A percentile compares a stretch with the other conserved stretches of the same genome.
Evolutionary conservation across 2,888 invertebrate genomes (phyloP).

Genomic region (Brachylomia viminalis): DNA sequence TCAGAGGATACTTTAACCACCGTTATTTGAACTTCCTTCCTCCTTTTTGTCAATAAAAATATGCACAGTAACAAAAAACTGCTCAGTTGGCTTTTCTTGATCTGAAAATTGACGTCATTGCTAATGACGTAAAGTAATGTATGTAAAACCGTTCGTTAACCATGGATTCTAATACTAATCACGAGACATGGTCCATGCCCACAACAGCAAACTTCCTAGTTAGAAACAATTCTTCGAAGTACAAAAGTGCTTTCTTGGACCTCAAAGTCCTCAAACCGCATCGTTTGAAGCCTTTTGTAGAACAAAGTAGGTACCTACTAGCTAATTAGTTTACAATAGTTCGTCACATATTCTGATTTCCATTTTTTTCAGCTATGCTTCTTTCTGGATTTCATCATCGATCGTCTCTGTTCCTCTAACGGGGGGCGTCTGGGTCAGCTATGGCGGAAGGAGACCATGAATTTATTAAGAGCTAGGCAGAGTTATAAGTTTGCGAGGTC

Average conservation of each 20-base stretch:
- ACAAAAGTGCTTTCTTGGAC: slow-evolving; percentile 23
- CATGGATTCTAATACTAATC: slow-evolving; percentile 1
- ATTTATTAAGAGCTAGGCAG: too few species aligned
- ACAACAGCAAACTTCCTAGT: slow-evolving; percentile 11
- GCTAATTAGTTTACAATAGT: not conserved
- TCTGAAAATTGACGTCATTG: slow-evolving; percentile 39
- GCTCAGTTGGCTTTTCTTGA: not conserved
- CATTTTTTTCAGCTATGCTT: not conserved
- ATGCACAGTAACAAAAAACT: slow-evolving; percentile 15
- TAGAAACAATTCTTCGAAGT: slow-evolving; percentile 13
- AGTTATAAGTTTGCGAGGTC: not conserved
- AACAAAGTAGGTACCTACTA: too few species aligned
- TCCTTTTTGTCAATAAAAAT: slow-evolving; percentile 24
- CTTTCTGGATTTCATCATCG: not conserved
- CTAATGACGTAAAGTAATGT: slow-evolving; percentile 5
- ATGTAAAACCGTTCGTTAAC: not conserved
- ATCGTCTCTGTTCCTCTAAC: not conserved
- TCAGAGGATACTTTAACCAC: not conserved
- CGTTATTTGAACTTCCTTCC: slow-evolving; percentile 55
- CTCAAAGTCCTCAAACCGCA: slow-evolving; percentile 2
- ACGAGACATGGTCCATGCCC: slow-evolving; percentile 1
- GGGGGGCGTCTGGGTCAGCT: not conserved
- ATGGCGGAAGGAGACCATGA: too few species aligned
- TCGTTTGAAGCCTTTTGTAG: slow-evolving; percentile 1
- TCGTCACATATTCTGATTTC: not conserved